These are phyloP conservation scores for Oxycera nigricornis DNA, from an alignment of 2,888 invertebrate genomes.

Conservation along the genomic window DNA sequence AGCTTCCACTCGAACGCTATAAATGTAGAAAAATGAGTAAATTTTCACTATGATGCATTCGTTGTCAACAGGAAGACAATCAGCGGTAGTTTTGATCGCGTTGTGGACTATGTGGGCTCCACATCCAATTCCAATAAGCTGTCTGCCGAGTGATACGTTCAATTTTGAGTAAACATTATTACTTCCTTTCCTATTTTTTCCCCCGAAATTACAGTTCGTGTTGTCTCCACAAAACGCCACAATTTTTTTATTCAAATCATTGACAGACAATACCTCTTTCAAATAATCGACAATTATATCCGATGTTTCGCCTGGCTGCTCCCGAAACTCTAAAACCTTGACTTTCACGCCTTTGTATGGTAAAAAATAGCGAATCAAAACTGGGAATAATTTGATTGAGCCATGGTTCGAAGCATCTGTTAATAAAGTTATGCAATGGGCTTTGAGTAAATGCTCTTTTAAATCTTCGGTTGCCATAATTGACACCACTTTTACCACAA, in stretches of 20 bases:
- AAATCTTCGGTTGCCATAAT: too few relatives aligned
- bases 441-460: neutral
- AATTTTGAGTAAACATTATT: conserved; percentile 49
- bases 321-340: neutral
- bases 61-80: conserved; percentile 49
- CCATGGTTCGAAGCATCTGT: conserved; percentile 28
- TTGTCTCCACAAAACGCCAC: conserved; percentile 44
- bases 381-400: conserved; percentile 9
- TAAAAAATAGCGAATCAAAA: conserved; percentile 25
- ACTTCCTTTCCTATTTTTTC: conserved; percentile 45
- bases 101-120: conserved; percentile 48
- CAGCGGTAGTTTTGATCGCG: conserved; percentile 44
- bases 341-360: conserved; percentile 5
- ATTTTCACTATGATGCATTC: conserved; percentile 43
- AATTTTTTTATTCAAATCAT: conserved; percentile 22
- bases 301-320: neutral
- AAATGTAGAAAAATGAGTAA: conserved; percentile 49
- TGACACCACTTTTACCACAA: too few relatives aligned
- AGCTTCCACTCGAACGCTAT: conserved; percentile 49
- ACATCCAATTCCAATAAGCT: conserved; percentile 50
- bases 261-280: conserved; percentile 7
- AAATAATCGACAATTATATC: conserved; percentile 22
- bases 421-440: neutral
- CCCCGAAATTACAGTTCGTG: conserved; percentile 50
- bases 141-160: conserved; percentile 42